Percentiles rank a stretch among this genome's conserved stretches.
Conservation (phyloP, 2,113 vertebrate genomes). For the Regulus satrapa region DNA sequence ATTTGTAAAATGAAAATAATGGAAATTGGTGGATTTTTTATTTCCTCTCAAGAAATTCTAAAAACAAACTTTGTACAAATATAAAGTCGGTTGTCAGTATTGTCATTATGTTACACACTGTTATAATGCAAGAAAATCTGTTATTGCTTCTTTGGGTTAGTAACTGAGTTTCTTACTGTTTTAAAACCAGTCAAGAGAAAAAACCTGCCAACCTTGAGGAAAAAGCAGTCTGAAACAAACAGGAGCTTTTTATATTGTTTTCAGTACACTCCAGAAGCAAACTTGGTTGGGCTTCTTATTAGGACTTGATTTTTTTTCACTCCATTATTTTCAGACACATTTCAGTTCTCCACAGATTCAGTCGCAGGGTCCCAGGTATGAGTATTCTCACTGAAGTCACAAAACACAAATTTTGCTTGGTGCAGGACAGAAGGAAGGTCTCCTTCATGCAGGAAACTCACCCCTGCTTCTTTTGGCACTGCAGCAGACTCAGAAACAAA, state of each 20-base stretch:
- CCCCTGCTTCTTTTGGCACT: not conserved
- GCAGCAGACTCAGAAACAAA: not conserved
- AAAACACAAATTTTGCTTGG: not conserved
- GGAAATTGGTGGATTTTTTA: not conserved
- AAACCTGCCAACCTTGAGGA: not conserved
- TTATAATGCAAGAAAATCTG: not conserved
- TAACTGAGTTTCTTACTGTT: not conserved
- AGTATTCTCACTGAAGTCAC: not conserved
- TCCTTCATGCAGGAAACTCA: not conserved
- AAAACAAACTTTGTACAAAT: not conserved
- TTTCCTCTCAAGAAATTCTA: not conserved
- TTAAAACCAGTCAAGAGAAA: not conserved
- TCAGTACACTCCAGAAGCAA: not conserved
- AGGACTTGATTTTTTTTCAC: not conserved
- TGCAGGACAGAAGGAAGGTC: not conserved
- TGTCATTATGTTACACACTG: not conserved
- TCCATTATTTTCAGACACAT: not conserved
- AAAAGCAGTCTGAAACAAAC: not conserved
- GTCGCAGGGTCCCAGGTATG: not conserved
- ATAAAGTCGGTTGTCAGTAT: not conserved
- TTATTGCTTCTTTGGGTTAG: not conserved
- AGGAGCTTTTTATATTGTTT: not conserved
- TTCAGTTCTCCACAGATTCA: not conserved
- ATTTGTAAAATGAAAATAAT: not conserved
- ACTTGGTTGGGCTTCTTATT: not conserved